A percentile compares a stretch with the other conserved stretches of the same genome.
Evolutionary conservation across 2,888 invertebrate species (phyloP).

Genomic region (Tenthredo scrophulariae): DNA sequence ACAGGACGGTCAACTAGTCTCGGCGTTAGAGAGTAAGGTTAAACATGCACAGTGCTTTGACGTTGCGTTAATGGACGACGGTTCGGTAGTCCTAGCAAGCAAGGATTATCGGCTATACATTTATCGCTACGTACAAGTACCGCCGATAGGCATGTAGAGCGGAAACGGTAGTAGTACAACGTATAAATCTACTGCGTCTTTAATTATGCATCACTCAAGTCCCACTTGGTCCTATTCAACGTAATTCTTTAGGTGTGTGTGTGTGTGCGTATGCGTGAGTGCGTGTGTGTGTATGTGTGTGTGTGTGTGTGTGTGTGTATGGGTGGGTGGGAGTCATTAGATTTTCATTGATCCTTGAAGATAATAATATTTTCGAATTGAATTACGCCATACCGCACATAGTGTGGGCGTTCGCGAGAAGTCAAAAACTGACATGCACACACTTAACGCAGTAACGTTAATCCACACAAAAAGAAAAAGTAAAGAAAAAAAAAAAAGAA

Average conservation of each 20-base stretch:
- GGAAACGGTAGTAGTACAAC: background rate
- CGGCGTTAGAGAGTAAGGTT: slow-evolving; percentile 99
- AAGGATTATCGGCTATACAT: slow-evolving; percentile 99
- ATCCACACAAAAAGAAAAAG: background rate
- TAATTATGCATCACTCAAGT: slow-evolving; percentile 24
- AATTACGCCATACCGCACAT: background rate
- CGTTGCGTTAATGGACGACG: slow-evolving; percentile 99
- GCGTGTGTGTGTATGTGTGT: background rate
- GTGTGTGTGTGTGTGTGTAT: background rate
- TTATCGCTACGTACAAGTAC: slow-evolving; percentile 98
- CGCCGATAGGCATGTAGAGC: slow-evolving; percentile 89
- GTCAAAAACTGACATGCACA: background rate
- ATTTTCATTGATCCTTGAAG: slow-evolving; percentile 25
- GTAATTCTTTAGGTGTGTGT: slow-evolving; percentile 22
- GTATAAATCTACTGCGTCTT: background rate
- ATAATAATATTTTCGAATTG: background rate
- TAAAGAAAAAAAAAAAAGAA: background rate
- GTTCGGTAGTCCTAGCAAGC: slow-evolving; percentile 98
- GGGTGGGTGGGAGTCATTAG: background rate
- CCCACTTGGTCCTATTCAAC: slow-evolving; percentile 30
- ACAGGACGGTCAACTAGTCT: slow-evolving; percentile 97
- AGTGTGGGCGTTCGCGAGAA: background rate
- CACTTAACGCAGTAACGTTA: background rate
- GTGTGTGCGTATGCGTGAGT: background rate
- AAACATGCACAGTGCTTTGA: slow-evolving; percentile 99